Percentiles rank a stretch among this genome's conserved stretches.
Evolutionary conservation across 1,140 invertebrate species (phyloP).

Genomic region (Chironomus striatipennis): DNA sequence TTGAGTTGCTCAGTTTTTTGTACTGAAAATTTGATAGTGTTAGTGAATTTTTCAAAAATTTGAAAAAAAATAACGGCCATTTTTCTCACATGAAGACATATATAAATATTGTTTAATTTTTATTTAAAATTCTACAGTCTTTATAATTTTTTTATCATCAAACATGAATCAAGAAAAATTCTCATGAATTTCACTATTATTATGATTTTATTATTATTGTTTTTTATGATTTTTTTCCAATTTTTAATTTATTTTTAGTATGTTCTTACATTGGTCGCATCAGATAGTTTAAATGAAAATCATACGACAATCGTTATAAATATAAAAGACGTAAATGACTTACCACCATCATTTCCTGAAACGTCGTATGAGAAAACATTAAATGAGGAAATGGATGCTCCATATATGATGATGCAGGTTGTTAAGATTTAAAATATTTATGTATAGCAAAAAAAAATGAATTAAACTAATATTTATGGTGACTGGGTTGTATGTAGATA

Average conservation of each 20-base stretch:
- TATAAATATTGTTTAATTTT: no score
- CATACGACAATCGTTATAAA: slow-evolving; percentile 66
- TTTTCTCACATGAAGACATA: no score
- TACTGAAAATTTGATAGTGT: no score
- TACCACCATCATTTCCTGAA: slow-evolving; percentile 67
- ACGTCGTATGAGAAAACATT: slow-evolving; percentile 56
- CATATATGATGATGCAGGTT: slow-evolving; percentile 59
- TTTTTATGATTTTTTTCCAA: neutral
- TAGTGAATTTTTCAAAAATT: no score
- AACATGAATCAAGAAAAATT: neutral
- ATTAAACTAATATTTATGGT: no score
- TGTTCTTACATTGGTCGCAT: slow-evolving; percentile 75
- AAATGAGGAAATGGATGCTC: slow-evolving; percentile 53
- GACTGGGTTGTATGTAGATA: no score
- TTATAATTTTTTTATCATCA: neutral
- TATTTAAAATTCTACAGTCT: neutral
- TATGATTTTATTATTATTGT: slow-evolving; percentile 10
- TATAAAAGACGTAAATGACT: slow-evolving; percentile 72
- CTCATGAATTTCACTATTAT: neutral
- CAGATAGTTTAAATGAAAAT: slow-evolving; percentile 78
- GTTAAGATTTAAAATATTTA: slow-evolving; percentile 28
- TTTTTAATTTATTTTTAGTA: slow-evolving; percentile 47
- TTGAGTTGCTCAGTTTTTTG: no score
- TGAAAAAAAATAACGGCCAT: no score
- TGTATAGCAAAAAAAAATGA: no score